Percentiles rank a stretch among this genome's conserved stretches.
Evolutionary conservation across 2,797 vertebrate genomes (phyloP).

Genomic region (Sebastes paucispinis): DNA sequence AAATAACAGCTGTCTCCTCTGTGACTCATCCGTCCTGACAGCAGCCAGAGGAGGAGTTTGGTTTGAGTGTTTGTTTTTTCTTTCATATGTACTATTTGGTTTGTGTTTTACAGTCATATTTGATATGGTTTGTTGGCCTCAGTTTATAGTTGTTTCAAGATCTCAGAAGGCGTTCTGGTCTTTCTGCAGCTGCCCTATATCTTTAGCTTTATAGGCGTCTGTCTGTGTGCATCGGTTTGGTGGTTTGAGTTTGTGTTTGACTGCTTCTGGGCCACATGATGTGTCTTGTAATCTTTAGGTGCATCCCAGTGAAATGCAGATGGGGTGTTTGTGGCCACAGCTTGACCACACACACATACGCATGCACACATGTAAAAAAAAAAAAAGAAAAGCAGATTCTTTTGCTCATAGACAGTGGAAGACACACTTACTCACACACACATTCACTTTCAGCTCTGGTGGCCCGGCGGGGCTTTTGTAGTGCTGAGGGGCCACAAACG

Average conservation of each 20-base stretch:
- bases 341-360: conserved; percentile 20
- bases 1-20: conserved; percentile 45
- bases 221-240: conserved; percentile 22
- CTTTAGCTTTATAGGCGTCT: conserved; percentile 24
- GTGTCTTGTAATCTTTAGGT: conserved; percentile 30
- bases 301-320: conserved; percentile 19
- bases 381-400: background rate
- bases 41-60: conserved; percentile 11
- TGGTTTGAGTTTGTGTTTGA: conserved; percentile 23
- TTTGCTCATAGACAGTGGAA: background rate
- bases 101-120: conserved; percentile 18
- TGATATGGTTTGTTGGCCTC: conserved; percentile 25
- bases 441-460: conserved; percentile 37
- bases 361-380: background rate
- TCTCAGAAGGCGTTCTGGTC: background rate
- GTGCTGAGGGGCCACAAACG: conserved; percentile 62
- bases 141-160: conserved; percentile 20
- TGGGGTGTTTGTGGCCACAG: conserved; percentile 20
- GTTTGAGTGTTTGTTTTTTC: conserved; percentile 19
- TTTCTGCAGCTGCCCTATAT: conserved; percentile 6
- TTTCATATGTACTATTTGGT: conserved; percentile 1
- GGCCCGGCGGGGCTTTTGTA: conserved; percentile 63
- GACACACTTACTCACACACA: conserved; percentile 18
- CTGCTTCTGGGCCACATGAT: conserved; percentile 19
- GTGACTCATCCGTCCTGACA: conserved; percentile 34